Conservation (phyloP, 2,113 vertebrate species). For the Sus scrofa region T2T-Sscrofa CM000812.6:277301001-277301500, state of each 20-base stretch:
- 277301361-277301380: background rate
- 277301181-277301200: too few relatives aligned
- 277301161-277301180: too few relatives aligned
- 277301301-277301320: background rate
- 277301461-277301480: too few relatives aligned
- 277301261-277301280: too few relatives aligned
- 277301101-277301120: background rate
- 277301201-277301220: too few relatives aligned
- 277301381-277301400: background rate
- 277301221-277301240: too few relatives aligned
- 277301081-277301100: background rate
- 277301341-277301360: background rate
- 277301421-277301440: slow-evolving; percentile 9
- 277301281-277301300: background rate
- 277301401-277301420: background rate
- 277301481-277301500: too few relatives aligned
- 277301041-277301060: background rate
- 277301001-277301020: background rate
- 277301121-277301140: background rate
- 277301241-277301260: too few relatives aligned
- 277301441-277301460: background rate
- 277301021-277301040: slow-evolving; percentile 11
- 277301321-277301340: background rate
- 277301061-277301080: background rate
- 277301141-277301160: background rate